Evolutionary conservation across 2,888 invertebrate genomes (phyloP).

Genomic region (Gisinianus flammeolus): DNA sequence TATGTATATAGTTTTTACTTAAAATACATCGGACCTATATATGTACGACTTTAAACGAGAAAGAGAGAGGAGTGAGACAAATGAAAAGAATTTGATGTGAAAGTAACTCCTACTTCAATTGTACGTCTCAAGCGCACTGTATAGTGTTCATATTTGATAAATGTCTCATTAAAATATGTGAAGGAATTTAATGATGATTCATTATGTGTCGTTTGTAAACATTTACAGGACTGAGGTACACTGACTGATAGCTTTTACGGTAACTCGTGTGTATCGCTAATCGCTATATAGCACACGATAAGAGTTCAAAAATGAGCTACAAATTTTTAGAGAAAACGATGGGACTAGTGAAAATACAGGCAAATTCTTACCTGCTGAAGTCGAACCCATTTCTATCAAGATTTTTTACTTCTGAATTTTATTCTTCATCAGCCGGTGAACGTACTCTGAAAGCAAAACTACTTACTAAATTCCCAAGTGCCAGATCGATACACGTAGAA

Average conservation of each 20-base stretch:
- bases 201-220: too few species aligned
- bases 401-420: slow-evolving; percentile 23
- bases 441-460: slow-evolving; percentile 63
- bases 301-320: background rate
- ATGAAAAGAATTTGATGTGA: too few species aligned
- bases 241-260: background rate
- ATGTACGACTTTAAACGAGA: too few species aligned
- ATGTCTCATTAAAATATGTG: too few species aligned
- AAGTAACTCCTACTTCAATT: too few species aligned
- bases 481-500: slow-evolving; percentile 70
- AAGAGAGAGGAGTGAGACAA: too few species aligned
- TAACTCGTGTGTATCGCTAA: background rate
- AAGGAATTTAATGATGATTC: too few species aligned
- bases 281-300: background rate
- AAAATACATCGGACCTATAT: too few species aligned
- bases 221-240: background rate
- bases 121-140: too few species aligned
- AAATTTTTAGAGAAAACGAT: background rate
- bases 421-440: slow-evolving; percentile 59
- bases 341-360: background rate
- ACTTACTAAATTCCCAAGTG: slow-evolving; percentile 67
- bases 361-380: slow-evolving; percentile 25
- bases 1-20: too few species aligned
- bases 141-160: too few species aligned
- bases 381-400: slow-evolving; percentile 26